Percentiles rank a stretch among this genome's conserved stretches.
These are phyloP conservation scores for Syngnathus floridae DNA, from an alignment of 2,113 vertebrate genomes.

Conservation along the genomic window DNA sequence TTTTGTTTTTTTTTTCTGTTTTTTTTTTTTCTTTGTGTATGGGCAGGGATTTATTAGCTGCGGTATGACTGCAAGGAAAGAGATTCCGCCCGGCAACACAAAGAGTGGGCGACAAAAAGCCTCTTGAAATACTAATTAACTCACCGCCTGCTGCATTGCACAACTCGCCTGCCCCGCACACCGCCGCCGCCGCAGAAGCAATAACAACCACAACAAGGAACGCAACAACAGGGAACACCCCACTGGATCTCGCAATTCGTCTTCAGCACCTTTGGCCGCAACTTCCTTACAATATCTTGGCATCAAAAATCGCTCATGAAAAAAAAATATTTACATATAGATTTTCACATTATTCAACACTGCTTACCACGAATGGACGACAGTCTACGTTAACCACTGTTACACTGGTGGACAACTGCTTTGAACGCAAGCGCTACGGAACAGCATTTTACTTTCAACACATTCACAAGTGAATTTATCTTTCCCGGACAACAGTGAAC, in stretches of 20 bases:
- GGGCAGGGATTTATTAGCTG: neutral
- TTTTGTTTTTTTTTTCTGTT: neutral
- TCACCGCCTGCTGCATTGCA: constrained; percentile 56
- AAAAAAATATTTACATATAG: too few species aligned
- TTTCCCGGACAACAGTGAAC: too few species aligned
- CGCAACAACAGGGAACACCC: neutral
- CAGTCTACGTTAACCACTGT: too few species aligned
- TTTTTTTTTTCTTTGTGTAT: neutral
- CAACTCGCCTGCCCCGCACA: constrained; percentile 35
- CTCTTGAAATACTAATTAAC: constrained; percentile 59
- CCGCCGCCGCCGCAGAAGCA: neutral
- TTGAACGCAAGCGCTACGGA: too few species aligned
- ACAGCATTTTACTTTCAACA: too few species aligned
- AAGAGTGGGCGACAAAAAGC: constrained; percentile 17
- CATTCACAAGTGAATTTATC: too few species aligned
- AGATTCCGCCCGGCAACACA: constrained; percentile 14
- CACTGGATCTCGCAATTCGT: neutral
- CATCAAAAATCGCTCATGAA: too few species aligned
- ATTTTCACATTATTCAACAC: neutral
- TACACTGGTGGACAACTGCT: too few species aligned
- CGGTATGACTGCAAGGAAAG: constrained; percentile 6
- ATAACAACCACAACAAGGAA: neutral
- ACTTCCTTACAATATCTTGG: neutral
- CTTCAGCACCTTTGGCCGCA: neutral
- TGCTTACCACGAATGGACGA: too few species aligned